Evolutionary conservation across 2,797 vertebrate species (phyloP), one percentile per base, ranked within the genome.

Genomic region (Chelon auratus): DNA sequence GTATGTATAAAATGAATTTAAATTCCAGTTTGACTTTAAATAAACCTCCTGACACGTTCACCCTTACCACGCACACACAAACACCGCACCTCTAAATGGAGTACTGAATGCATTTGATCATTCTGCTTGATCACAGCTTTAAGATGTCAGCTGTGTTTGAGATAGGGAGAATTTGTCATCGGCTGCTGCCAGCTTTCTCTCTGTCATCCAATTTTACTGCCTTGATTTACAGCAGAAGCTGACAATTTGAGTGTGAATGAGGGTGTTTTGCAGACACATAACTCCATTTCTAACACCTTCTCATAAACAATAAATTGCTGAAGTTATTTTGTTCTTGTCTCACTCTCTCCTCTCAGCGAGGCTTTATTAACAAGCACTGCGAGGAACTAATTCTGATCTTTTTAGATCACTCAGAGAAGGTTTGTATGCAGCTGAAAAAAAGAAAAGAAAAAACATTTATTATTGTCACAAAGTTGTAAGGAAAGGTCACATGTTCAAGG

Each of bases 81-180:
- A 55, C 7, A 60, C 59, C 40, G 37, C 11, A 47, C 50, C 65
- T 77, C 57, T 78, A 74, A 80, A 68, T 58, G 40, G 57, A 77
- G 68, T 24, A n/a, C 75, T 84, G 83, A 86, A 80, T 50, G 82
- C 72, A 84, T 94, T 87, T 93, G 91, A 94, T 93, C 80, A 84
- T 73, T 88, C 85, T 86, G 87, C 90, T 87, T 92, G 90, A 92
- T 87, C 89, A 83, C 88, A 89, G 91, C 88, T 90, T 88, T 90
- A 89, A 91, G 87, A 89, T 88, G 85, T 92, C 89, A 90, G 89
- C 89, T 89, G 86, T 63, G 65, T 83, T 82, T 90, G 85, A 87
- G 89, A 89, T 85, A 75, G 81, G 72, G 66, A 77, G 75, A 85
- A 88, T 81, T 89, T 88, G 81, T 83, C 64, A 86, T 78, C 86